Evolutionary conservation across 2,888 invertebrate genomes (phyloP).

Genomic region (Drosophila paucipuncta): DNA sequence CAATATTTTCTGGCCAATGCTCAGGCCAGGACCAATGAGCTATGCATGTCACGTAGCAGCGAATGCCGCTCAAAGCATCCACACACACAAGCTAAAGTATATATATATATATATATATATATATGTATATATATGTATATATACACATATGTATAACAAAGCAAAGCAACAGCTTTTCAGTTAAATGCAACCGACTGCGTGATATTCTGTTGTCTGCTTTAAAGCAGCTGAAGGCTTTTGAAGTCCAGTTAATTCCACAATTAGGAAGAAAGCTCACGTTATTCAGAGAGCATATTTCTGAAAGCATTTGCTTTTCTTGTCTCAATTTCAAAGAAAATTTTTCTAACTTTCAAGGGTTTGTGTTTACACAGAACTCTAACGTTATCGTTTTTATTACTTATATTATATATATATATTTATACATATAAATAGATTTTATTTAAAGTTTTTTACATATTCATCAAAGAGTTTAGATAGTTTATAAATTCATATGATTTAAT

Average conservation of each 20-base stretch:
- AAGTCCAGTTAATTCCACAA: neutral
- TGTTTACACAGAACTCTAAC: too few relatives aligned
- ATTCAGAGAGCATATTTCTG: too few relatives aligned
- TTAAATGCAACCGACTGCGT: neutral
- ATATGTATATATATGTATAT: neutral
- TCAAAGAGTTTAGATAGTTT: neutral
- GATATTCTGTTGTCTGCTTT: neutral
- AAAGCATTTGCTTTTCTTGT: neutral
- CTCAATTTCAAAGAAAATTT: neutral
- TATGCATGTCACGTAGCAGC: slow-evolving; percentile 75
- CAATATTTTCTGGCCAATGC: slow-evolving; percentile 72
- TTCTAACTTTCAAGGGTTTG: neutral
- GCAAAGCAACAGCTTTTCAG: neutral
- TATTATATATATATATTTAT: too few relatives aligned
- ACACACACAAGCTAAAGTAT: slow-evolving; percentile 5
- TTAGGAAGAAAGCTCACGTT: neutral
- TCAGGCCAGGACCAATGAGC: slow-evolving; percentile 70
- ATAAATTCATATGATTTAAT: neutral
- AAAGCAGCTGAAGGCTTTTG: neutral
- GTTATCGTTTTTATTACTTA: too few relatives aligned
- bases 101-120: too few relatives aligned
- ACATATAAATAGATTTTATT: too few relatives aligned
- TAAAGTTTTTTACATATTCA: too few relatives aligned
- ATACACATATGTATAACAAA: slow-evolving; percentile 20
- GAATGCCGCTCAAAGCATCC: slow-evolving; percentile 54